Evolutionary conservation across 2,888 invertebrate genomes (phyloP), one percentile per base, ranked within the genome.

Genomic region (Anthrax anthrax): DNA sequence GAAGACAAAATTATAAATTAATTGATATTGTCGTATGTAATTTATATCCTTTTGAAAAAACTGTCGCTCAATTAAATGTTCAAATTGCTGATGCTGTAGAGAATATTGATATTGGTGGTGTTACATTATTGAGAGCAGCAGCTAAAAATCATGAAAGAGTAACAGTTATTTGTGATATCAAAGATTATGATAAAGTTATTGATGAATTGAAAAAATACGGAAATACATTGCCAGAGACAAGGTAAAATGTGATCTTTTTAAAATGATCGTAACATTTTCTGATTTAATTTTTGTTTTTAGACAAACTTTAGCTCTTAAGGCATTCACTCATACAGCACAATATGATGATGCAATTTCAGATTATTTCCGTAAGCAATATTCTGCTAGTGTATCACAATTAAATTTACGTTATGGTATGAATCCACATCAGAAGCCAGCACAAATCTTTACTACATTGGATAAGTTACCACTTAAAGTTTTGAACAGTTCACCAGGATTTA

Each of bases 141-240:
- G 97, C 96, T 4, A 97, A 98, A 71, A 97, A 97, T 71, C 92
- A 96, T 65, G 78, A 80, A 39, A 78, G 96, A 59, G 97, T 98
- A 9, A 91, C 94, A 0, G 85, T 97, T 17, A 67, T 97, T 48
- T 94, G 92, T 62, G 95, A 97, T 66, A 90, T 92, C 0, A 65
- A 60, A 18, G 97, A 98, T 72, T 97, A 98, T 64, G 71, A 73
- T 2, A 74, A 72, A 53, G 78, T 94, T 55, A 69, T 85, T 42
- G 61, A 73, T 17, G 91, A 94, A 69, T 71, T 95, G 47, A 76
- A 75, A 56, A 59, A 72, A 19, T 70, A 74, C 41, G 80, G 78
- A 44, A 83, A 88, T 58, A 90, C 90, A 0, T 74, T 77, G 44
- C 84, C 87, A 41, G 59, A 60, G 16, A 67, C 67, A 1, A 58